Percentiles rank a stretch among this genome's conserved stretches.
These are phyloP conservation scores for Dendrocincla tyrannina DNA, from an alignment of 2,797 vertebrate genomes.

Conservation along the genomic window DNA sequence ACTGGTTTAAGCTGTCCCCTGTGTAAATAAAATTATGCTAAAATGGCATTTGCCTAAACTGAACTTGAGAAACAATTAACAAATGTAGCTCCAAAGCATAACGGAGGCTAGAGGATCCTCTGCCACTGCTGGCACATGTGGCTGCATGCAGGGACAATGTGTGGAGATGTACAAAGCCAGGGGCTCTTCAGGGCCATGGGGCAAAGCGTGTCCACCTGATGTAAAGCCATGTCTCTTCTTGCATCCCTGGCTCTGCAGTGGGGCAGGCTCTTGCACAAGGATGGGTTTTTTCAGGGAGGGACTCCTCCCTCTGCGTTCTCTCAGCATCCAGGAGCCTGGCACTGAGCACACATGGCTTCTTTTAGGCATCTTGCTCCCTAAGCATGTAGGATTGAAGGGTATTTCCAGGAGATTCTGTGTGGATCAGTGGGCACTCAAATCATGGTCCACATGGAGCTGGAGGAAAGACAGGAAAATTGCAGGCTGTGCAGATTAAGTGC, in stretches of 20 bases:
- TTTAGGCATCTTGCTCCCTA: background rate
- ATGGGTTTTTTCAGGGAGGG: background rate
- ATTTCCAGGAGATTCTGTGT: background rate
- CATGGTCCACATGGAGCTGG: background rate
- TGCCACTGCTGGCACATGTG: background rate
- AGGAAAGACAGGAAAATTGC: background rate
- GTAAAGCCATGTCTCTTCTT: background rate
- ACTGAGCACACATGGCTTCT: background rate
- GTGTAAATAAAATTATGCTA: conserved; percentile 13
- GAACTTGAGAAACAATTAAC: conserved; percentile 13
- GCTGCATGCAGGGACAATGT: accelerated
- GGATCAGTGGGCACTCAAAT: background rate
- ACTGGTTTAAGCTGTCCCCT: conserved; percentile 2
- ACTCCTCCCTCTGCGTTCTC: background rate
- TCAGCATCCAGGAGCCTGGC: background rate
- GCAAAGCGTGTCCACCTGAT: background rate
- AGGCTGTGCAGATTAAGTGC: background rate
- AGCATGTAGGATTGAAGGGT: background rate
- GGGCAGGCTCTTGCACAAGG: background rate
- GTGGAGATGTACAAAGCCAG: background rate
- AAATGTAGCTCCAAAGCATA: background rate
- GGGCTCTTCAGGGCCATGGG: too few relatives aligned
- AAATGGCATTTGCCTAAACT: background rate
- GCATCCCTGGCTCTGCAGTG: background rate
- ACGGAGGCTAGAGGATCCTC: background rate